Percentiles rank a stretch among this genome's conserved stretches.
These are phyloP conservation scores for Gallinago undulata DNA, from an alignment of 2,113 vertebrate species.

Conservation along the genomic window DNA sequence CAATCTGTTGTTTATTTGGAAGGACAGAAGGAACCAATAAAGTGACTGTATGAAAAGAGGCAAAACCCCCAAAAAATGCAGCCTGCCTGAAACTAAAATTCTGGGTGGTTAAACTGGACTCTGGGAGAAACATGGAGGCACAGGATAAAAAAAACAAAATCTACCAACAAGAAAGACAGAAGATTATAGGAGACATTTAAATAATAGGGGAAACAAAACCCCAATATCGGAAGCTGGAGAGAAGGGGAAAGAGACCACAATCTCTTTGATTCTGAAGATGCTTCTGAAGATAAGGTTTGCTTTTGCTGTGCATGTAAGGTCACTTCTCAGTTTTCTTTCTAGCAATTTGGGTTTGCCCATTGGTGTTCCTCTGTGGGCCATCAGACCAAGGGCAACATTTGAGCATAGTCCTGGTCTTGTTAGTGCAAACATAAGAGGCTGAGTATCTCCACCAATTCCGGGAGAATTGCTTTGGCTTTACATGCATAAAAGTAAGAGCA, in stretches of 20 bases:
- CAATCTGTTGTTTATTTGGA: neutral
- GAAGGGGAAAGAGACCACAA: neutral
- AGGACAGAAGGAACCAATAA: slow-evolving; percentile 8
- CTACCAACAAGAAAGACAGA: neutral
- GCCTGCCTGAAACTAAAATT: neutral
- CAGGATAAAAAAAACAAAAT: neutral
- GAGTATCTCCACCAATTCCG: neutral
- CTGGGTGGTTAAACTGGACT: neutral
- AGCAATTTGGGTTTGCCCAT: neutral
- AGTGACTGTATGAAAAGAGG: neutral
- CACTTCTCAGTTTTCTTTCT: neutral
- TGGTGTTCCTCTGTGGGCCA: neutral
- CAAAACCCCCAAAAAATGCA: neutral
- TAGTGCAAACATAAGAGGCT: neutral
- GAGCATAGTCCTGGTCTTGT: neutral
- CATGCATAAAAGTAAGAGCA: neutral
- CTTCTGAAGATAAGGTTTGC: neutral
- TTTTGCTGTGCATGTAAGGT: neutral
- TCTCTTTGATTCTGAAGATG: neutral
- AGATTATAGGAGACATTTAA: neutral
- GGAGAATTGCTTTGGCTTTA: neutral
- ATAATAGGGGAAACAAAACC: neutral
- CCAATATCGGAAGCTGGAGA: neutral
- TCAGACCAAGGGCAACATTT: neutral
- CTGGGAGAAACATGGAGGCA: neutral